phyloP scores from a whole-genome alignment of 2,797 vertebrate species.

The Argya squamiceps region DNA sequence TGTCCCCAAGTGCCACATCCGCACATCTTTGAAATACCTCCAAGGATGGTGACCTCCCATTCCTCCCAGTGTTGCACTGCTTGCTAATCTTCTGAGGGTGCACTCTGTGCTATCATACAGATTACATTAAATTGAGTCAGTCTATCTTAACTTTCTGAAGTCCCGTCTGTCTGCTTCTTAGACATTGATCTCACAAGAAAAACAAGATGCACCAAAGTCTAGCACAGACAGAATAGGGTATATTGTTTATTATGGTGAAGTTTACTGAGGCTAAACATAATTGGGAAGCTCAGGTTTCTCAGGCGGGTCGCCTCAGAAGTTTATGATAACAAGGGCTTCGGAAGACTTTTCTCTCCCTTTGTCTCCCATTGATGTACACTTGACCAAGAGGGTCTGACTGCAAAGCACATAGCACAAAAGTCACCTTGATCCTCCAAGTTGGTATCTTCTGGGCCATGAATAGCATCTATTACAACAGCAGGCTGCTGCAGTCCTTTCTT shows the following conservation, averaged over 20 bases:
- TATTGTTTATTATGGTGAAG: neutral
- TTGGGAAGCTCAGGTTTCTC: neutral
- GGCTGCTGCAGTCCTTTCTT: neutral
- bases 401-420: neutral
- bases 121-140: neutral
- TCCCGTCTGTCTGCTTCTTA: neutral
- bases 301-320: neutral
- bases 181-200: neutral
- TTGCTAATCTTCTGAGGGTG: neutral
- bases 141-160: neutral
- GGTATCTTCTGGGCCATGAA: neutral
- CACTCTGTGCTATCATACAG: neutral
- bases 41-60: neutral
- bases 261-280: neutral
- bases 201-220: neutral
- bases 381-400: neutral
- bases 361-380: neutral
- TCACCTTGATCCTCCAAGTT: neutral
- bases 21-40: neutral
- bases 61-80: neutral
- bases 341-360: neutral
- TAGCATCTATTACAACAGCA: neutral
- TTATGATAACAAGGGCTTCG: neutral
- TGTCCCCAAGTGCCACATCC: neutral
- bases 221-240: neutral